Base-by-base conservation (phyloP, 2,888 invertebrate genomes). In the Erynnis tages region DNA sequence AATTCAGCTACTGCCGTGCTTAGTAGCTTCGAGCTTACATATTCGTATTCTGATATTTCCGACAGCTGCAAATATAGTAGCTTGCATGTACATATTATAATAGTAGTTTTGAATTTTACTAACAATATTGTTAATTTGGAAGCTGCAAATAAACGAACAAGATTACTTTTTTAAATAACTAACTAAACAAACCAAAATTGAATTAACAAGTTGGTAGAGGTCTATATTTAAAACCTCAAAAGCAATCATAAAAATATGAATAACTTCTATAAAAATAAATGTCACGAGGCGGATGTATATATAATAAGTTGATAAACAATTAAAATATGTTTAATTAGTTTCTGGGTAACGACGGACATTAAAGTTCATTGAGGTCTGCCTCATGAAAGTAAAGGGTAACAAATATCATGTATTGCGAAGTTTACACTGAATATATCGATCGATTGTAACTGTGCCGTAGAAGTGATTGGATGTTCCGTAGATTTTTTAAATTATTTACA, bases 321-420 rank as follows among this genome's bases (percentile, higher is more conserved):
- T 8, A 13, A 41, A 41, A 34, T 34, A 41, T 34, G 16, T 6
- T 43, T 43, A 19, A 43, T 43, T 27, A 43, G 35, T 34, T 19
- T 43, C 27, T 52, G 30, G 38, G 38, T 52, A 45, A 14, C 13
- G 7, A 1, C 30, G 14, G 52, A 52, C 30, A 32, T 52, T 38
- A 52, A 45, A 52, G 52, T 52, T 45, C 45, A 38, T 32, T 17
- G 37, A 45, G 38, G 21, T 44, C 52, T 52, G 44, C 45, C 52
- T 37, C 44, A 44, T 30, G 52, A 44, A 44, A 52, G 43, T 41
- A 44, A 52, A 44, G 52, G 52, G 52, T 52, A 44, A 37, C 44
- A 52, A 52, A 52, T 41, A 27, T 49, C 16, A 23, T 44, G 44
- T 37, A 34, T 49, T 37, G 29, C 52, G 44, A 30, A 30, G 11